Conservation (phyloP, 2,797 vertebrate species). For the Crotalus adamanteus region DNA sequence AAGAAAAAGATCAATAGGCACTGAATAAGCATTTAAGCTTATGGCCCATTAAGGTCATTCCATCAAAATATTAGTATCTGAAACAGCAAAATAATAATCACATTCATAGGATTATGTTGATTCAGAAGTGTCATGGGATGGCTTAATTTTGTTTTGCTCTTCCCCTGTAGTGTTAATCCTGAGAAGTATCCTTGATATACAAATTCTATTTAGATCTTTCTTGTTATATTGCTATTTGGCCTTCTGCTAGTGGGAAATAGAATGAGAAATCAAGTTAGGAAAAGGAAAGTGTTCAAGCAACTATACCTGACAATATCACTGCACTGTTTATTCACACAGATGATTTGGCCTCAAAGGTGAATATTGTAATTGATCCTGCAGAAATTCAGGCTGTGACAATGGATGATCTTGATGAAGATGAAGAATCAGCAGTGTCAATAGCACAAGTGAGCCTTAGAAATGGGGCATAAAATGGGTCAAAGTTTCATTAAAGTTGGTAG, state of each 20-base stretch:
- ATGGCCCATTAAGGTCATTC: not conserved
- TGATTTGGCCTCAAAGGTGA: constrained; percentile 91
- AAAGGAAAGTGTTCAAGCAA: not conserved
- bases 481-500: not conserved
- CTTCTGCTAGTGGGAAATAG: not conserved
- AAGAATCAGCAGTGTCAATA: constrained; percentile 79
- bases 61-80: not conserved
- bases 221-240: not conserved
- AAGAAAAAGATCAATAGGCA: not conserved
- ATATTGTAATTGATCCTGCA: constrained; percentile 90
- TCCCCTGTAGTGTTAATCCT: not conserved
- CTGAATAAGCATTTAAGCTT: not conserved
- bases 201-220: not conserved
- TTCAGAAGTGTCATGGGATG: not conserved
- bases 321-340: constrained; percentile 72
- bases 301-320: not conserved
- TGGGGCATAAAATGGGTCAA: not conserved
- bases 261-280: not conserved
- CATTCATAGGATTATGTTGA: not conserved
- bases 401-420: constrained; percentile 96
- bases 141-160: not conserved
- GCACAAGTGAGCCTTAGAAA: constrained; percentile 76
- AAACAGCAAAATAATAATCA: not conserved
- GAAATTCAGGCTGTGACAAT: constrained; percentile 92
- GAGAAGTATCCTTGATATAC: not conserved